phyloP scores from a whole-genome alignment of 2,797 vertebrate genomes.

The Thaleichthys pacificus region DNA sequence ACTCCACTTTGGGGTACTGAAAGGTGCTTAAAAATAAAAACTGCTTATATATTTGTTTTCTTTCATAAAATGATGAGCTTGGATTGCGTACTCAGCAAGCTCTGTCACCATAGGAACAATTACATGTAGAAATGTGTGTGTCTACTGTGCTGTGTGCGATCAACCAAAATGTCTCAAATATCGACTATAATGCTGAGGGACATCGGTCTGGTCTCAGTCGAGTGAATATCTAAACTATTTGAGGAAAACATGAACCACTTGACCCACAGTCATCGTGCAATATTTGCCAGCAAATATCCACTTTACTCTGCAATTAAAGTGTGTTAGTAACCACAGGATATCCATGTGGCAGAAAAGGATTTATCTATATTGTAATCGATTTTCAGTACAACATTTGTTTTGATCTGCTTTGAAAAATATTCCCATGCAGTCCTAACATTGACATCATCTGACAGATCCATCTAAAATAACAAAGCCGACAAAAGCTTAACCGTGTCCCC shows the following conservation, averaged over 20 bases:
- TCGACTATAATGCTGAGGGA: background rate
- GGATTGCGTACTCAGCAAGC: background rate
- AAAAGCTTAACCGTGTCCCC: too few relatives aligned
- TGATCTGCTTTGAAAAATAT: background rate
- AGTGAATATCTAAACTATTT: constrained; percentile 3
- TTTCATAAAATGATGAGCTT: constrained; percentile 5
- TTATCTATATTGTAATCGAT: too few relatives aligned
- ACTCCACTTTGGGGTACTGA: constrained; percentile 45
- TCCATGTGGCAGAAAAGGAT: too few relatives aligned
- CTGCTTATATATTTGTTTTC: background rate
- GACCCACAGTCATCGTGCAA: constrained; percentile 43
- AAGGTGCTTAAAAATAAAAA: constrained; percentile 48
- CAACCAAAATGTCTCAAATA: background rate
- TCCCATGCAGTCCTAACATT: constrained; percentile 1
- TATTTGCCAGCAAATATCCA: constrained; percentile 73
- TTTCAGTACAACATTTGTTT: background rate
- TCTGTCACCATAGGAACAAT: constrained; percentile 23
- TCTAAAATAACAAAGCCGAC: too few relatives aligned
- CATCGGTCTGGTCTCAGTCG: background rate
- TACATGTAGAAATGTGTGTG: background rate
- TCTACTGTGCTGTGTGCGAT: background rate
- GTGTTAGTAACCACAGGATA: background rate
- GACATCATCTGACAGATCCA: background rate
- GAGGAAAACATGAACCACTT: constrained; percentile 30
- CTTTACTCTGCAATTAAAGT: constrained; percentile 8